Evolutionary conservation across 2,888 invertebrate genomes (phyloP).

Genomic region (Ophion obscuratus): DNA sequence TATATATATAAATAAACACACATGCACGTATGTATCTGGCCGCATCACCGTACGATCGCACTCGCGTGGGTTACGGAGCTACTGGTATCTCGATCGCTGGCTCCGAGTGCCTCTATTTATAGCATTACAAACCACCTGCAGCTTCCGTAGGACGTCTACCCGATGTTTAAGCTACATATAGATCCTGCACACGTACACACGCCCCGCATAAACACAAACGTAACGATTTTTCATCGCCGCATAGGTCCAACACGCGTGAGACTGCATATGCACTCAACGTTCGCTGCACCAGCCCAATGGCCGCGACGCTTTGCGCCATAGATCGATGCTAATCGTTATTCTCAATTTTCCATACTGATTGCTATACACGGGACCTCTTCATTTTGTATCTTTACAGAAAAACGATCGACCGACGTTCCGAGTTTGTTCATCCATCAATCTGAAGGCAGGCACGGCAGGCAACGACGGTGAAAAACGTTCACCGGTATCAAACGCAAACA

Average conservation of each 20-base stretch:
- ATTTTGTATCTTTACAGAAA: constrained; percentile 73
- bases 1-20: not conserved
- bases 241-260: not conserved
- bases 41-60: constrained; percentile 50
- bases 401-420: constrained; percentile 79
- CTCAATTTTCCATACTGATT: constrained; percentile 37
- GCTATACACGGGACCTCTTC: constrained; percentile 35
- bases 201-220: constrained; percentile 33
- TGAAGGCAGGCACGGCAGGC: constrained; percentile 74
- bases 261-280: not conserved
- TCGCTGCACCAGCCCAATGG: constrained; percentile 1
- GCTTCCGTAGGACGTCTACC: constrained; percentile 65
- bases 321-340: constrained; percentile 28
- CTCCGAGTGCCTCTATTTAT: constrained; percentile 66
- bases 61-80: constrained; percentile 62
- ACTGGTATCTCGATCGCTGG: constrained; percentile 61
- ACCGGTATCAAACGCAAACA: constrained; percentile 80
- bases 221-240: constrained; percentile 47
- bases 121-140: constrained; percentile 69
- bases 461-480: constrained; percentile 81
- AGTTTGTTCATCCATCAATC: constrained; percentile 1
- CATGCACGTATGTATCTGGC: constrained; percentile 28
- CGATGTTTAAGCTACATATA: constrained; percentile 26
- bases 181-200: not conserved
- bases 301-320: not conserved